Base-by-base conservation (phyloP, 2,113 vertebrate species). In the Dipodomys stephensi region DNA sequence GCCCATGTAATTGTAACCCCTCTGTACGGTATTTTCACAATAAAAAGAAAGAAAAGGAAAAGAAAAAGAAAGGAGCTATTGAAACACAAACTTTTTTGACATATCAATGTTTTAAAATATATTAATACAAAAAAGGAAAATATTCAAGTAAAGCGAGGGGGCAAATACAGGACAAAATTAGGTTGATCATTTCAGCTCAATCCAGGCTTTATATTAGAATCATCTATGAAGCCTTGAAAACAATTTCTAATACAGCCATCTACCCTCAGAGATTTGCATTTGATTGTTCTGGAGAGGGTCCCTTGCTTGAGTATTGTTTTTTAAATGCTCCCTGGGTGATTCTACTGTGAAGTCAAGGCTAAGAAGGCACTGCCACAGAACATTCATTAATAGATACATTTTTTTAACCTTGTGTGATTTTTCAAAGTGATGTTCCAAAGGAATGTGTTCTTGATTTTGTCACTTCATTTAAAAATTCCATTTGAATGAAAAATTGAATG, bases 401-500 rank as follows among this genome's bases (percentile, higher is more conserved):
- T 39, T 81, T 81, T 69, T 62, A 92, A 82, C 30, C 6, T 73
- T 15, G 19, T 74, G n/a, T 76, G 35, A 81, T 80, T 72, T 83
- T 81, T 85, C 49, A 49, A 49, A 73, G 39, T 57, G 27, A 90
- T 80, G 5, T 71, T 35, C 20, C 23, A 77, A 83, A 83, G 30
- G 27, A 83, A 6, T 89, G 78, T 89, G 23, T 64, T 53, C 57
- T 79, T 89, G 13, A 85, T 84, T 84, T 22, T 68, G 44, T 68
- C 19, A 68, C 27, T 57, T 7, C 20, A 81, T 76, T 81, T 80
- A 16, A 84, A 80, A 83, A 30, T 18, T 79, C 3, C 44, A 32
- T n/a, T 90, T 85, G 69, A 82, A 83, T 90, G 30, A 83, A 83
- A 90, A 72, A 20, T 53, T 71, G 57, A 87, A 72, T 28, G 10